Base-by-base conservation (phyloP, 2,888 invertebrate species). In the Yponomeuta malinellus region DNA sequence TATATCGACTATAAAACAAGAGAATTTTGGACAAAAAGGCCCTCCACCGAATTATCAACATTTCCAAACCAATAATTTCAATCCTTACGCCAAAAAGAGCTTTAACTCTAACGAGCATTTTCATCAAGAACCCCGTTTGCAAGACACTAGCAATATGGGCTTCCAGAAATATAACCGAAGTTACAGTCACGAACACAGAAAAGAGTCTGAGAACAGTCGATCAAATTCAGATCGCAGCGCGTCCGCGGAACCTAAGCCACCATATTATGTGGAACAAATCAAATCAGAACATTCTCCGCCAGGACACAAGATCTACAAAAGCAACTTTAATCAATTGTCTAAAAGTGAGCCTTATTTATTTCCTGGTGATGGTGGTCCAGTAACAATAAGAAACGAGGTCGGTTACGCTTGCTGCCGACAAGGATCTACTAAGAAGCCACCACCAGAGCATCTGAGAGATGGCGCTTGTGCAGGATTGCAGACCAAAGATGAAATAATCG, bases 371-470 rank as follows among this genome's bases (percentile, higher is more conserved):
- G 95, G 95, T 64, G 96, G 96, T 12, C 95, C 96, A 37, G 94
- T 91, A 33, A 88, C 91, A 70, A 91, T 95, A 71, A 93, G 92
- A 74, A 93, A 93, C 72, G 94, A 93, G 78, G 87, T 93, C 68
- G 96, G 96, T 10, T 95, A 95, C 73, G 94, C 96, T 76, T 96
- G 96, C 78, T 96, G 96, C 82, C 93, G 96, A 59, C 94, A 95
- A 82, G 96, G 95, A 37, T 95, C 96, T 4, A 95, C 94, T 2
- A 94, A 95, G 74, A 94, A 95, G 74, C 95, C 96, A 33, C 95
- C 95, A 6, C 94, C 94, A 2, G 96, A 96, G 81, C 96, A 96
- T 80, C 84, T 95, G 63, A 93, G 95, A 77, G 96, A 95, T 71
- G 96, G 95, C 43, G 95, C 95, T 68, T 96, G 96, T 79, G 93